Evolutionary conservation across 1,140 invertebrate species (phyloP), one percentile per base, ranked within the genome.

Genomic region (Littorina saxatilis): DNA sequence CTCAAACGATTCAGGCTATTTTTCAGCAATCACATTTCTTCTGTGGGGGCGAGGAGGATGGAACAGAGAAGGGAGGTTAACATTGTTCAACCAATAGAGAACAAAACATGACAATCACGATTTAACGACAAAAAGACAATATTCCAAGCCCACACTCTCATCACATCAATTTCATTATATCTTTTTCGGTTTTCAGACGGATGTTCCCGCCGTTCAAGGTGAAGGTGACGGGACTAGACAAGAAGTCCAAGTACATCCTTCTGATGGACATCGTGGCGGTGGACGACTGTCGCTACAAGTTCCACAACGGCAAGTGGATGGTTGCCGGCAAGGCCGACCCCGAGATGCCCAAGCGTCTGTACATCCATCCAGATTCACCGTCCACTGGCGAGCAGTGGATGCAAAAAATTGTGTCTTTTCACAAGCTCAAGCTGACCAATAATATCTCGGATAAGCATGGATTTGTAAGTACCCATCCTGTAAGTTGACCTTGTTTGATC

Each of bases 361-460:
- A 99, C 93, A 96, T 99, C 63, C 98, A 99, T 93, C 98, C 98
- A 0, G 98, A 99, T 91, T 99, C 98, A 23, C 98, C 98, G 0
- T 97, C 97, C 5, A 96, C 95, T 80, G 98, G 98, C 13, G 94
- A 96, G 11, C 98, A 99, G 90, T 99, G 98, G 98, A 99, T 98
- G 96, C 98, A 99, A 87, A 98, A 99, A 91, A 95, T 98, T 2
- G 95, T 99, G 43, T 97, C 97, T 55, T 99, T 99, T 93, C 98
- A 99, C 92, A 99, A 99, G 93, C 94, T 99, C 17, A 99, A 99
- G 92, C 94, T 99, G 29, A 99, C 98, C 63, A 99, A 99, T 92
- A 99, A 99, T 93, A 97, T 99, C 89, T 94, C 99, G 82, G 98
- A 99, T 89, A 97, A 99, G 89, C 99, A 99, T 91, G 98, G 98